Conservation (phyloP, 1,140 invertebrate species). For the Paraescarpia echinospica region DNA sequence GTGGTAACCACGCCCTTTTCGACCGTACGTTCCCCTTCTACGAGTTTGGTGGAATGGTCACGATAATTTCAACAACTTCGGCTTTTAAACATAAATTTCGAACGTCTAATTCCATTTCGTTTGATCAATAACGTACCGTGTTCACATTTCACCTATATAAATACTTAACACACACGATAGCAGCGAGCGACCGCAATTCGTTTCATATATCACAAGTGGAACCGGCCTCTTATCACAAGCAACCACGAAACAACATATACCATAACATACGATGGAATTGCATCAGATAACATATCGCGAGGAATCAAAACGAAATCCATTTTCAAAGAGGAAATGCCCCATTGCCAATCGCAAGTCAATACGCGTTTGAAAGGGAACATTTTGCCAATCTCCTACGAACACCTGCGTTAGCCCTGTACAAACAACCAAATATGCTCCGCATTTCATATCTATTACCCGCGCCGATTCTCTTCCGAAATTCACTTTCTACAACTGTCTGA, state of each 20-base stretch:
- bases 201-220: background rate
- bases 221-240: background rate
- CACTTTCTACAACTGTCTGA: background rate
- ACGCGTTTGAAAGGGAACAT: background rate
- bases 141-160: background rate
- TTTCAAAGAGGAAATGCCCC: background rate
- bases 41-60: background rate
- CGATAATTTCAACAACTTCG: background rate
- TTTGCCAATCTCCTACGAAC: background rate
- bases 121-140: background rate
- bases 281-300: conserved; percentile 1
- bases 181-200: background rate
- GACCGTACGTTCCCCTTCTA: background rate
- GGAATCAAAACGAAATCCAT: background rate
- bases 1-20: background rate
- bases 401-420: background rate
- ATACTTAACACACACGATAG: background rate
- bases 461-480: background rate
- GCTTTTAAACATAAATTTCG: background rate
- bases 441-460: background rate
- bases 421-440: background rate
- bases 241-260: background rate
- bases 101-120: background rate
- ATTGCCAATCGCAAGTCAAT: background rate
- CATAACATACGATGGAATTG: background rate